Conservation (phyloP, 2,113 vertebrate genomes). For the Aviceda subcristata region DNA sequence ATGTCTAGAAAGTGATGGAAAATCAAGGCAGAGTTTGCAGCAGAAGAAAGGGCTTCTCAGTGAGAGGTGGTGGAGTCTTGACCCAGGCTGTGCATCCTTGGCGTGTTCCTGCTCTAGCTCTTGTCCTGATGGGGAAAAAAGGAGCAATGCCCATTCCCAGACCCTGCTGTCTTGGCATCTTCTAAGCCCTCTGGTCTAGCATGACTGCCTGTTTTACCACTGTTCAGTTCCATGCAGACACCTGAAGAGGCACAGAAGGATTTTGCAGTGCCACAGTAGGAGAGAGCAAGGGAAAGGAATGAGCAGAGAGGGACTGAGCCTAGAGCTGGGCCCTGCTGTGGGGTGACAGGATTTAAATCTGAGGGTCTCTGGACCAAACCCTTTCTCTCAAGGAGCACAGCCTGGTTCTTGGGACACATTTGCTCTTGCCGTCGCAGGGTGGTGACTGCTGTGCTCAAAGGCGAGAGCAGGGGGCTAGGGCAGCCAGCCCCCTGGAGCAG, state of each 20-base stretch:
- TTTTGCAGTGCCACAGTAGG: neutral
- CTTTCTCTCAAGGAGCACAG: neutral
- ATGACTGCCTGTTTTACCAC: neutral
- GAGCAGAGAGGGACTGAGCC: neutral
- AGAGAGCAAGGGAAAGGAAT: neutral
- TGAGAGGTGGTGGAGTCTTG: fast-evolving
- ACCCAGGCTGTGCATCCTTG: neutral
- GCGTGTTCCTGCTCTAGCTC: neutral
- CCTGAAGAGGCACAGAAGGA: neutral
- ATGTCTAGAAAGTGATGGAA: neutral
- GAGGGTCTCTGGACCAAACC: neutral
- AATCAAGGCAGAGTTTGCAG: neutral
- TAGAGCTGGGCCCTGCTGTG: neutral
- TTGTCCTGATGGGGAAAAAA: neutral
- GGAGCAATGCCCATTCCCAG: neutral
- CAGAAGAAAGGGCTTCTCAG: neutral
- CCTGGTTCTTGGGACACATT: neutral
- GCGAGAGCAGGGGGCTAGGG: fast-evolving
- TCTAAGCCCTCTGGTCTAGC: neutral
- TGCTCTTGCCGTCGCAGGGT: neutral
- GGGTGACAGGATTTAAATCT: neutral
- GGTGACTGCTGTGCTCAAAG: neutral
- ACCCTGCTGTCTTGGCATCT: neutral
- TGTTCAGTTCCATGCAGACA: neutral
- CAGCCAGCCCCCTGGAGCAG: neutral